Percentiles rank a stretch among this genome's conserved stretches.
Evolutionary conservation across 2,113 vertebrate genomes (phyloP).

Genomic region (Tetrao urogallus): DNA sequence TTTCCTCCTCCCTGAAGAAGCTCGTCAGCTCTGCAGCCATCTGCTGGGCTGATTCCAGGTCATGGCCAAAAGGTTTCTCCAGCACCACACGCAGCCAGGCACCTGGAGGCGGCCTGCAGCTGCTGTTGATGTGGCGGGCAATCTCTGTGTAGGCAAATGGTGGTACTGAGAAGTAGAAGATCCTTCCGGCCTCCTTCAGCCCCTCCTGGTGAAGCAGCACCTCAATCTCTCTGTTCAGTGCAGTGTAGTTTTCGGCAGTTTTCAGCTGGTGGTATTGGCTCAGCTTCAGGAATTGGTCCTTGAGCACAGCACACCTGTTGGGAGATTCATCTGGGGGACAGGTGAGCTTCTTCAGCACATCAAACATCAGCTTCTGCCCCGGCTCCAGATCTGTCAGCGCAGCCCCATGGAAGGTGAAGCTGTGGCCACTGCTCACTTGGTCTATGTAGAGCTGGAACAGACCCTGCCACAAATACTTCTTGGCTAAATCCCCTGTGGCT

Average conservation of each 20-base stretch:
- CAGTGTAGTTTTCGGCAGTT: constrained; percentile 81
- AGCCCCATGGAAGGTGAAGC: constrained; percentile 90
- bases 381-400: constrained; percentile 75
- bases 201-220: constrained; percentile 77
- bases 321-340: constrained; percentile 77
- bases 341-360: constrained; percentile 84
- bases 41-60: constrained; percentile 86
- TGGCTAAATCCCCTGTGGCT: constrained; percentile 92
- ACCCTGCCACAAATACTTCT: constrained; percentile 95
- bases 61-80: constrained; percentile 97
- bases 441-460: constrained; percentile 90
- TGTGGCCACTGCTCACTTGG: constrained; percentile 83
- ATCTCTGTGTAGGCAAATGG: constrained; percentile 90
- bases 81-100: constrained; percentile 92
- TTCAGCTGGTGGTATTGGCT: constrained; percentile 87
- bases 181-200: constrained; percentile 86
- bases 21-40: constrained; percentile 82
- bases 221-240: constrained; percentile 80
- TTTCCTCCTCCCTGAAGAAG: constrained; percentile 92
- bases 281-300: constrained; percentile 88
- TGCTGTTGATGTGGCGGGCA: constrained; percentile 85
- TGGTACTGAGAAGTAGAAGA: constrained; percentile 95
- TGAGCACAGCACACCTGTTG: constrained; percentile 84
- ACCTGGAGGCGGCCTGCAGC: constrained; percentile 80
- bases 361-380: constrained; percentile 80